Conservation (phyloP, 1,140 invertebrate genomes). For the Zaprionus camerounensis region DNA sequence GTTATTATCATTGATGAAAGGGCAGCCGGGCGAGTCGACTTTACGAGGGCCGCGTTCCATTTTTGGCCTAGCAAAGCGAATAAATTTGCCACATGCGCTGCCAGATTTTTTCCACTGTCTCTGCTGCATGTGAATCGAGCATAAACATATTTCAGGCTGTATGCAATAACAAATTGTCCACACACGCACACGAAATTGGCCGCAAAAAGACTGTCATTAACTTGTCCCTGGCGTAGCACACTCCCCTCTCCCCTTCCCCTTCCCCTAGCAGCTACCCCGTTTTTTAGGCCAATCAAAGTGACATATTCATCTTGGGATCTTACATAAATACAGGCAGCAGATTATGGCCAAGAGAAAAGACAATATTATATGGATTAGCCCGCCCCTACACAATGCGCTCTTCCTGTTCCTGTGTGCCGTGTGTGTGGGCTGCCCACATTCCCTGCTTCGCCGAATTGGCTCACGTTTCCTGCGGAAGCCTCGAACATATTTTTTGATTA, state of each 20-base stretch:
- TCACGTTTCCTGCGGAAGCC: slow-evolving; percentile 14
- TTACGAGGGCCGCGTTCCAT: slow-evolving; percentile 57
- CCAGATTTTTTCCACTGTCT: slow-evolving; percentile 15
- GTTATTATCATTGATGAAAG: slow-evolving; percentile 80
- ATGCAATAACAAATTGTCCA: slow-evolving; percentile 56
- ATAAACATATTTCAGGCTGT: slow-evolving; percentile 61
- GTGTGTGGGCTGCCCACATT: slow-evolving; percentile 1
- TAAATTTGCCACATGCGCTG: slow-evolving; percentile 65
- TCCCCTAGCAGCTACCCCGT: slow-evolving; percentile 12
- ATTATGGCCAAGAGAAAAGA: slow-evolving; percentile 36
- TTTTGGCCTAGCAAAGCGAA: slow-evolving; percentile 48
- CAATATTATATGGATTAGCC: slow-evolving; percentile 10
- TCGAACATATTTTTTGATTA: slow-evolving; percentile 57
- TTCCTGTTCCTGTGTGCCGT: not conserved
- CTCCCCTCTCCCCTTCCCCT: not conserved
- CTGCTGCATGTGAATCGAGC: slow-evolving; percentile 44
- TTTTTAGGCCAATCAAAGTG: slow-evolving; percentile 46
- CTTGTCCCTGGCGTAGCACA: slow-evolving; percentile 26
- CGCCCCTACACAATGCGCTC: not conserved
- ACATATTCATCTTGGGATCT: slow-evolving; percentile 44
- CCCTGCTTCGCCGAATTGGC: slow-evolving; percentile 6
- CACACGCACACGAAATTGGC: slow-evolving; percentile 39
- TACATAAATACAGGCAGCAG: slow-evolving; percentile 27
- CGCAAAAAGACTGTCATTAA: slow-evolving; percentile 51
- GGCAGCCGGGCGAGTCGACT: slow-evolving; percentile 59